Evolutionary conservation across 2,888 invertebrate species (phyloP).

Genomic region (Temnothorax rugatulus): DNA sequence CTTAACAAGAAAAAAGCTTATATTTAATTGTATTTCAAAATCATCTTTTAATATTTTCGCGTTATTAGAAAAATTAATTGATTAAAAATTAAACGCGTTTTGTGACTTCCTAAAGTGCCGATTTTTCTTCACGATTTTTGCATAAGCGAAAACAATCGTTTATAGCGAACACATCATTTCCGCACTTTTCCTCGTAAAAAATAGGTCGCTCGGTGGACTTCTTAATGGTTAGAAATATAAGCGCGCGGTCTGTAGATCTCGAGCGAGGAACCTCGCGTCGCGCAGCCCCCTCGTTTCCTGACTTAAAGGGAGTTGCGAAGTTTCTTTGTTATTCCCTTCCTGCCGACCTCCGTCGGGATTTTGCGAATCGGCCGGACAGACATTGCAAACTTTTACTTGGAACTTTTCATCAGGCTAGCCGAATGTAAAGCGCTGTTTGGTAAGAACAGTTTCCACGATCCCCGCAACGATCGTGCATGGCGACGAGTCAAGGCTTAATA

Average conservation of each 20-base stretch:
- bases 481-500: slow-evolving; percentile 4
- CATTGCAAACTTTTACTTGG: slow-evolving; percentile 50
- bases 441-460: slow-evolving; percentile 37
- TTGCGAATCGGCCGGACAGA: slow-evolving; percentile 41
- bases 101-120: neutral
- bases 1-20: neutral
- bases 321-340: slow-evolving; percentile 62
- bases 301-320: slow-evolving; percentile 63
- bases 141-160: slow-evolving; percentile 14
- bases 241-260: slow-evolving; percentile 42
- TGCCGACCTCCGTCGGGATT: slow-evolving; percentile 41
- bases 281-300: slow-evolving; percentile 60
- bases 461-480: neutral
- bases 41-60: neutral
- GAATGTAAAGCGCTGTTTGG: slow-evolving; percentile 50
- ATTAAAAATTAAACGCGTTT: neutral
- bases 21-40: neutral
- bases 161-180: neutral
- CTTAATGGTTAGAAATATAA: slow-evolving; percentile 53
- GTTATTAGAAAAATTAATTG: neutral
- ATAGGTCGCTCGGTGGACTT: slow-evolving; percentile 35
- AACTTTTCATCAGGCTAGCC: slow-evolving; percentile 59
- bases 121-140: neutral
- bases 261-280: slow-evolving; percentile 43
- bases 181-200: slow-evolving; percentile 19